These are phyloP conservation scores for Echinometra lucunter DNA, from an alignment of 53 echinoderm and acorn worm genomes.

Conservation along the genomic window DNA sequence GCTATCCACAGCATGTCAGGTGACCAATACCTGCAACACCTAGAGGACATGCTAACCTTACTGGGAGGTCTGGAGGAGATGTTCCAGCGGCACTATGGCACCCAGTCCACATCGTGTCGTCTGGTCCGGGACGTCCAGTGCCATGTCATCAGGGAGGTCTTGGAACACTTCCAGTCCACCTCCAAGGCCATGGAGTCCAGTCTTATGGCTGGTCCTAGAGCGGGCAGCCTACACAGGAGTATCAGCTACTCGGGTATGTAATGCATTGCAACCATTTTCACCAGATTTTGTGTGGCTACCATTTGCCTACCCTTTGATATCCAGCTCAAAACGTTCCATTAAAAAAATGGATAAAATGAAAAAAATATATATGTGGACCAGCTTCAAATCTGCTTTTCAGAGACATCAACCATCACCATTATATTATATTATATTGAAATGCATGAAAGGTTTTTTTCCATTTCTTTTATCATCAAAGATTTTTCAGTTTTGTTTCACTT, in stretches of 20 bases:
- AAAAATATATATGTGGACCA: background rate
- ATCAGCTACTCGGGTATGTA: constrained; percentile 88
- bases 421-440: background rate
- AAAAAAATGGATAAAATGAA: background rate
- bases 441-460: background rate
- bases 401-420: background rate
- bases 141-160: constrained; percentile 86
- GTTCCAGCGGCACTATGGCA: constrained; percentile 77
- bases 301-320: background rate
- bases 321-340: background rate
- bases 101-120: constrained; percentile 69
- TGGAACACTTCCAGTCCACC: constrained; percentile 88
- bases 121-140: constrained; percentile 85
- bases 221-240: constrained; percentile 75
- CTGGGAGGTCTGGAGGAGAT: constrained; percentile 92
- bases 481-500: background rate
- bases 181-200: constrained; percentile 82
- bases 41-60: constrained; percentile 88
- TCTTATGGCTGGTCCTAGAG: constrained; percentile 74
- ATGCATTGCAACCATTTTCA: background rate
- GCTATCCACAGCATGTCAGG: constrained; percentile 63
- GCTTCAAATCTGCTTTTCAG: background rate
- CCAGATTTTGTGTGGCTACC: background rate
- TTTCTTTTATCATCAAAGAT: background rate
- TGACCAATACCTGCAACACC: constrained; percentile 77